These are phyloP conservation scores for Dichetophora obliterata DNA, from an alignment of 2,888 invertebrate species.

Conservation along the genomic window DNA sequence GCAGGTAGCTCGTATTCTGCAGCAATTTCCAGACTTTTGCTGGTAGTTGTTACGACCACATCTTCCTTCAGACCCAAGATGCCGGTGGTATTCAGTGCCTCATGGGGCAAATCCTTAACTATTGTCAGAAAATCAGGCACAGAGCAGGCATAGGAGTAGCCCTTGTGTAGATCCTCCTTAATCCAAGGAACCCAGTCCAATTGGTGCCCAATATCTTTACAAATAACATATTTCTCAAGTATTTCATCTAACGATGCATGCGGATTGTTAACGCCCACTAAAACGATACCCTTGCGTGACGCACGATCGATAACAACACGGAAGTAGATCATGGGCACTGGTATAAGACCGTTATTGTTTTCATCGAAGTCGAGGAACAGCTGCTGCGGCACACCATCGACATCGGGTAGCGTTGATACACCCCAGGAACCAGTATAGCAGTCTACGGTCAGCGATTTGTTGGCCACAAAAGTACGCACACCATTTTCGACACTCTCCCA, in stretches of 20 bases:
- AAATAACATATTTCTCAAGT: conserved; percentile 55
- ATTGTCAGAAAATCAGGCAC: conserved; percentile 56
- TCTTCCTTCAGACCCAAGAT: conserved; percentile 52
- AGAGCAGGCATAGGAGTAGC: conserved; percentile 59
- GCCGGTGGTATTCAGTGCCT: conserved; percentile 53
- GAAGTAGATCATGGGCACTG: conserved; percentile 73
- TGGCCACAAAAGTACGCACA: conserved; percentile 68
- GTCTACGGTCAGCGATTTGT: conserved; percentile 61
- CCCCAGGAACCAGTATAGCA: conserved; percentile 74
- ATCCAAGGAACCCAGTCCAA: conserved; percentile 59
- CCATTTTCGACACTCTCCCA: conserved; percentile 72
- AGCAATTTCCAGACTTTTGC: no score
- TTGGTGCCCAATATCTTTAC: conserved; percentile 56
- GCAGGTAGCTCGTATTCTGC: no score
- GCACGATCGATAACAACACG: conserved; percentile 72
- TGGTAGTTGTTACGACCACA: background rate
- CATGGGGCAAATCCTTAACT: conserved; percentile 55
- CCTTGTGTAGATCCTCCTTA: conserved; percentile 53
- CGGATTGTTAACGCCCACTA: conserved; percentile 70
- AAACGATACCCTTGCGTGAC: conserved; percentile 70
- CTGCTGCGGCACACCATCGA: conserved; percentile 58
- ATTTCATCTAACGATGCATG: conserved; percentile 56
- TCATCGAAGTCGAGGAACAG: conserved; percentile 65
- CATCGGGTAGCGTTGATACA: conserved; percentile 71
- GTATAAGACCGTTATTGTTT: conserved; percentile 65